phyloP scores from a whole-genome alignment of 53 echinoderm and acorn worm species.

The Patiria pectinifera region DNA sequence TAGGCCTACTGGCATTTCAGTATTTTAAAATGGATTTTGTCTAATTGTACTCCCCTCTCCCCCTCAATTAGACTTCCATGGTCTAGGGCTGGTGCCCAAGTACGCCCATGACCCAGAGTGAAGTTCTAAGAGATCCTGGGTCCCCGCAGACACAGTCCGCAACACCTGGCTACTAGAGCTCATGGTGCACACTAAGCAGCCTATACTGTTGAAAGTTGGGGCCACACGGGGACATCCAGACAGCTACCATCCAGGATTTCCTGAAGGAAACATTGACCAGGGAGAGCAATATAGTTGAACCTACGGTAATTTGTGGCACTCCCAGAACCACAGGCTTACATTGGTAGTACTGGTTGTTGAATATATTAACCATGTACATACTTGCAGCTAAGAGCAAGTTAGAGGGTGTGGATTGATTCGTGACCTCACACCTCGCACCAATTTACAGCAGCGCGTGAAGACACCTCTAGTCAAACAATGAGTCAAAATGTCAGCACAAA shows the following conservation, averaged over 20 bases:
- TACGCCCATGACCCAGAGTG: constrained; percentile 95
- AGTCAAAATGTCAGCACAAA: no score
- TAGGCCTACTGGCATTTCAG: no score
- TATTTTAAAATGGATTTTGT: not conserved
- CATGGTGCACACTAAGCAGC: constrained; percentile 95
- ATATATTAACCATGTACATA: no score
- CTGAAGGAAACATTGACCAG: constrained; percentile 93
- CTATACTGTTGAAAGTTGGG: constrained; percentile 94
- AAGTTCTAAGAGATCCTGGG: constrained; percentile 97
- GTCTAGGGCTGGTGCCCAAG: constrained; percentile 86
- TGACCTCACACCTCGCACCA: no score
- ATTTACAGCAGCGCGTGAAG: no score
- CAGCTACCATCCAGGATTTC: constrained; percentile 99
- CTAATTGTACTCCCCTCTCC: not conserved
- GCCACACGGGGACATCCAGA: constrained; percentile 98
- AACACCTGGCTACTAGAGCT: constrained; percentile 96
- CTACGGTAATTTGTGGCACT: not conserved
- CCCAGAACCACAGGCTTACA: no score
- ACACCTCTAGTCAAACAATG: no score
- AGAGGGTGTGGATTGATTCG: no score
- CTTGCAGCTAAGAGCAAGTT: no score
- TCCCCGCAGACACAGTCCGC: constrained; percentile 97
- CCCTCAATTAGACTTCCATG: constrained; percentile 94
- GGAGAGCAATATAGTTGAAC: constrained; percentile 83
- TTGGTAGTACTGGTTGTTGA: no score